Base-by-base conservation (phyloP, 2,797 vertebrate species). In the Kryptolebias ocellatus region DNA sequence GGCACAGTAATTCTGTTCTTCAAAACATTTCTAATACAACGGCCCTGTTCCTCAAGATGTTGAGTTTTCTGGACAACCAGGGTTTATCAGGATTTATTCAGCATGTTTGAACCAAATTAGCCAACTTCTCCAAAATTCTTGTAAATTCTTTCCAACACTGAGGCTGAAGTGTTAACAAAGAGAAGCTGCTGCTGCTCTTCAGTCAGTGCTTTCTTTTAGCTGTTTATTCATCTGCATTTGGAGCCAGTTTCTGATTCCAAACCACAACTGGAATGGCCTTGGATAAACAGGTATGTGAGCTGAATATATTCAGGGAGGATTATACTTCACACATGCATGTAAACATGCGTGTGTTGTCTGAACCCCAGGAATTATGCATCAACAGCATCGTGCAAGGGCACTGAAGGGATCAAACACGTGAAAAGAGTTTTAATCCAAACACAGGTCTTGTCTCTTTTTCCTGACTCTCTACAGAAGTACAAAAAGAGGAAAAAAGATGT, bases 371-470 rank as follows among this genome's bases (percentile, higher is more conserved):
- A 9, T 27, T 55, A 45, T 29, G 51, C 20, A 55, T 17, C 6
- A 51, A 17, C 17, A 15, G 15, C 45, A 24, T 57, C 52, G 27
- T 37, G 5, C 2, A 47, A 66, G 45, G 73, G 64, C 31, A 52
- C 14, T 27, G 39, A 62, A 54, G 6, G 6, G 54, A 70, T 52
- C 0, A 2, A 53, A 53, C n/a, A 15, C 24, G 51, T 18, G 60
- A 31, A 0, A 47, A 51, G 28, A 69, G n/a, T 61, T 71, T 37
- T 24, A 64, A 67, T 67, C 57, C 39, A 57, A 51, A 53, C 29
- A 17, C 51, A 57, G 18, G 0, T 28, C 42, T 49, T 9, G 4
- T 59, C 4, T 64, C 9, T 62, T 27, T 27, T 62, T 24, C 45
- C 15, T 24, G 46, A 53, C 44, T 50, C 49, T 57, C 55, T 5